Base-by-base conservation (phyloP, 2,888 invertebrate genomes). In the Teleiodes luculella region DNA sequence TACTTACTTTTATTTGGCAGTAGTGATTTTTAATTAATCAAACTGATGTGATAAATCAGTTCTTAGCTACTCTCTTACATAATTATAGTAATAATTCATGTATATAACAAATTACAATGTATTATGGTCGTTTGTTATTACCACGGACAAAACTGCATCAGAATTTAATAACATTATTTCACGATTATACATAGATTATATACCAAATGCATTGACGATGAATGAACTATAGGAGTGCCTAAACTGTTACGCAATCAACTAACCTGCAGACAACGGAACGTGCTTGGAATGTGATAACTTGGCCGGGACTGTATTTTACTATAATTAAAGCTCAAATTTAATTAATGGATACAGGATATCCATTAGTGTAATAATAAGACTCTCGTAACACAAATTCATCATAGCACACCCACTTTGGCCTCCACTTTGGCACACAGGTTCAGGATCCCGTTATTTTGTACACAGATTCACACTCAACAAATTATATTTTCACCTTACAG, bases 321-420 rank as follows among this genome's bases (percentile, higher is more conserved):
- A 84, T 88, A 86, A 86, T 89, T 89, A 89, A 89, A 89, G 88
- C 88, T 89, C 84, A 85, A 85, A 83, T 82, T 80, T 76, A 76
- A 79, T 80, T 76, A 76, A 79, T 82, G 78, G 80, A 80, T 80
- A 74, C 65, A 71, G n/a, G 66, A 67, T 70, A 81, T 74, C 76
- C 80, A 80, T 74, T 66, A 67, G 65, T 75, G 70, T 70, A 76
- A 45, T 11, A 41, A 20, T 36, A 11, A 28, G 24, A 36, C 14
- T 20, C 30, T 72, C 76, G 72, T 67, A 75, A 80, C 78, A 70
- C 65, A 76, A 79, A 78, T 78, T 76, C 78, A 78, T 58, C 63
- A 74, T 74, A 76, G 66, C 69, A 75, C 74, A 73, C 72, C 65
- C 68, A 70, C 68, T 65, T 75, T 76, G 74, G 75, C 76, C 73